phyloP scores from a whole-genome alignment of 2,113 vertebrate genomes.

The Pimephales promelas region DNA sequence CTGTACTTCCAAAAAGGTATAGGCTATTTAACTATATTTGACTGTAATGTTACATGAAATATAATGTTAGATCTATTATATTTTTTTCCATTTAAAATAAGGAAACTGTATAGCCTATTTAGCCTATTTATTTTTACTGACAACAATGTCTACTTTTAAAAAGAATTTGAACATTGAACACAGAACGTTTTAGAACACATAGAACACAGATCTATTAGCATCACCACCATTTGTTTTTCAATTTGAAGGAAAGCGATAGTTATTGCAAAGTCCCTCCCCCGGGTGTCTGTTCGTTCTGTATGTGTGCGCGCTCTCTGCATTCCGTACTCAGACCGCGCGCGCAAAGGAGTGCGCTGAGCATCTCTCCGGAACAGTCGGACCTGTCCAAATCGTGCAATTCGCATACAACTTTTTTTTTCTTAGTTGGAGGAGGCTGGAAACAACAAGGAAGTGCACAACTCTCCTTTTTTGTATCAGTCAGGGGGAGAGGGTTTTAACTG shows the following conservation, averaged over 20 bases:
- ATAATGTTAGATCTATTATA: too few species aligned
- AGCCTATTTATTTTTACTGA: too few species aligned
- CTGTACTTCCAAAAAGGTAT: too few species aligned
- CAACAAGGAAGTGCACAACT: not conserved
- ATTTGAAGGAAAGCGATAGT: not conserved
- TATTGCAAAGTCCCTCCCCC: slow-evolving; percentile 8
- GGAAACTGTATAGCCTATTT: too few species aligned
- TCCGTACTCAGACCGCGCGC: not conserved
- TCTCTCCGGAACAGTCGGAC: not conserved
- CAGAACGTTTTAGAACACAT: not conserved
- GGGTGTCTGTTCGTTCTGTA: not conserved
- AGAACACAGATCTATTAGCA: not conserved
- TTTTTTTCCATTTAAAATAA: too few species aligned
- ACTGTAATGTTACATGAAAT: too few species aligned
- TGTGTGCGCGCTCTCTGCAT: not conserved
- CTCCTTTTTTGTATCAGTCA: not conserved
- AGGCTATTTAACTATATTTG: too few species aligned
- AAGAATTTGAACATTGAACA: too few species aligned
- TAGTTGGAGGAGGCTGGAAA: not conserved
- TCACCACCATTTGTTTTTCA: not conserved
- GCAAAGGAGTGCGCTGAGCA: not conserved
- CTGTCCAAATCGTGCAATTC: not conserved
- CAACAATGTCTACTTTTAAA: too few species aligned
- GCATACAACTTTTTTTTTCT: not conserved
- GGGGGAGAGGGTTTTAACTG: not conserved